phyloP scores from a whole-genome alignment of 2,797 vertebrate genomes.

The Anniella stebbinsi region DNA sequence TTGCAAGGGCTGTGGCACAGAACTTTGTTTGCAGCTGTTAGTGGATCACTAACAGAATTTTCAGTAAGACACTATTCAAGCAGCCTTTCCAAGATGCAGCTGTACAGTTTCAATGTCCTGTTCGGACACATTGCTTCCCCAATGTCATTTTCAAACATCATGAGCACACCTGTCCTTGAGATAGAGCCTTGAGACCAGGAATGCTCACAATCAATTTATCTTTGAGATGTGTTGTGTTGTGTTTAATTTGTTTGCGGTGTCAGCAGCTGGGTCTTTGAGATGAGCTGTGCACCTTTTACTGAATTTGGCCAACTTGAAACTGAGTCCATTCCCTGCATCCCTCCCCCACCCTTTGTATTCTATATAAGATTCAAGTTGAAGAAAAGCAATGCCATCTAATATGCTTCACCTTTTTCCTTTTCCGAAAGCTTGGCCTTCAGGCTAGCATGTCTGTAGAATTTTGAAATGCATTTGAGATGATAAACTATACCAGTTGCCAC shows the following conservation, averaged over 20 bases:
- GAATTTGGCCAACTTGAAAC: neutral
- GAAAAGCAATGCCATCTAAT: neutral
- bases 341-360: neutral
- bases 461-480: neutral
- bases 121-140: neutral
- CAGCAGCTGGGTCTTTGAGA: neutral
- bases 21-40: neutral
- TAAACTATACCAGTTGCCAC: neutral
- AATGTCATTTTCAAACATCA: neutral
- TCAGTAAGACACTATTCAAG: neutral
- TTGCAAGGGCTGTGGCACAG: neutral
- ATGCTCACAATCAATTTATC: neutral
- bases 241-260: neutral
- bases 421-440: neutral
- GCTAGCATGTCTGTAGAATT: neutral
- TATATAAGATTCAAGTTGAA: neutral
- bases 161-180: neutral
- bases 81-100: neutral
- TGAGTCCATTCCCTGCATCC: neutral
- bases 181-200: neutral
- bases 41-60: neutral
- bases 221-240: neutral
- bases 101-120: neutral
- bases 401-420: neutral
- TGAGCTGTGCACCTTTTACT: slow-evolving; percentile 1